Evolutionary conservation across 2,888 invertebrate genomes (phyloP).

Genomic region (Phoronis australis): DNA sequence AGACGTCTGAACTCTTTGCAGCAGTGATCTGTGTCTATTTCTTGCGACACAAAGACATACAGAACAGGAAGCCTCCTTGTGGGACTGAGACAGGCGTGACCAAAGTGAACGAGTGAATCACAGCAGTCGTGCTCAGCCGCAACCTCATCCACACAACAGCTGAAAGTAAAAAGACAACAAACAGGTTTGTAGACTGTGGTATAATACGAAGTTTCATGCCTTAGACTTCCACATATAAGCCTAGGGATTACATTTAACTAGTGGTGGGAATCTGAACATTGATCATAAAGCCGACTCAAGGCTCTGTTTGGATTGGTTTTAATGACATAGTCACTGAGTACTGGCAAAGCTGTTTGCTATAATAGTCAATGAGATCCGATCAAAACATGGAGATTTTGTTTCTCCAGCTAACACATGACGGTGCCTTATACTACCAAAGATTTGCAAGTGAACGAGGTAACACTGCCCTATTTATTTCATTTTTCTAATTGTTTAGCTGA

Average conservation of each 20-base stretch:
- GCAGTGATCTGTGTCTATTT: slow-evolving; percentile 56
- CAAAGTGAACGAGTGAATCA: slow-evolving; percentile 86
- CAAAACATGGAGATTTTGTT: too few species aligned
- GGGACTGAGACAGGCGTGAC: slow-evolving; percentile 75
- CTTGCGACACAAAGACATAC: slow-evolving; percentile 53
- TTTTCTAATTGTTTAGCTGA: too few species aligned
- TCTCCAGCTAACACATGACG: too few species aligned
- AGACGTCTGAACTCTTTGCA: slow-evolving; percentile 30
- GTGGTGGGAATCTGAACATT: not conserved
- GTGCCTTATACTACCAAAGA: too few species aligned
- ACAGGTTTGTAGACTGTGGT: not conserved
- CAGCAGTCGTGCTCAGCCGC: slow-evolving; percentile 82
- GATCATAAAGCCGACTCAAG: too few species aligned
- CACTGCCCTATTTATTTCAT: too few species aligned
- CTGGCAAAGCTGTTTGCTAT: too few species aligned
- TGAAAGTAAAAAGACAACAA: slow-evolving; percentile 49
- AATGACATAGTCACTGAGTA: too few species aligned
- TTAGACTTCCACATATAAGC: not conserved
- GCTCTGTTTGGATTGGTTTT: too few species aligned
- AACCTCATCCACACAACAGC: slow-evolving; percentile 85
- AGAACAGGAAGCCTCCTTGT: slow-evolving; percentile 68
- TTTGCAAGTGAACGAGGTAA: too few species aligned
- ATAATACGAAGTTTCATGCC: not conserved
- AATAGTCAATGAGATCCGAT: too few species aligned
- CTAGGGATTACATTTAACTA: not conserved